These are phyloP conservation scores for Pseudomyrmex pallidus DNA, from an alignment of 1,140 invertebrate species.

Conservation along the genomic window DNA sequence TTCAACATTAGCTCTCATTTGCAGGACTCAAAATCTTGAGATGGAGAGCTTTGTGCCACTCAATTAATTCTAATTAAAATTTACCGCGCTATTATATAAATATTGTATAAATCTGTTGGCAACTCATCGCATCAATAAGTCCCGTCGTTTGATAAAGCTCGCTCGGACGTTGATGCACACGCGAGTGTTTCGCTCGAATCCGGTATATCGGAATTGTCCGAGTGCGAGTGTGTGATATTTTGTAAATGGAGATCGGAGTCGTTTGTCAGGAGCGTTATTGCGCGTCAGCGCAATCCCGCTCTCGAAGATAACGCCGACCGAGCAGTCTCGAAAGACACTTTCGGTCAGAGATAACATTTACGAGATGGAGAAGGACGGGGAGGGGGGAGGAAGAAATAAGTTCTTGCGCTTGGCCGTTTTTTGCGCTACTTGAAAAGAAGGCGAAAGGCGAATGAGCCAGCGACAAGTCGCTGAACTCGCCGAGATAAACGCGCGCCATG, in stretches of 20 bases:
- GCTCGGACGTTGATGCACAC: neutral
- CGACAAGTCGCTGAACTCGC: slow-evolving; percentile 19
- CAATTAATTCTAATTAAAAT: slow-evolving; percentile 21
- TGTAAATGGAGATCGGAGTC: slow-evolving; percentile 34
- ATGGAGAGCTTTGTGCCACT: neutral
- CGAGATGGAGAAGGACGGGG: no score
- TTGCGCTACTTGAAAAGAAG: no score
- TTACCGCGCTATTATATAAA: slow-evolving; percentile 2
- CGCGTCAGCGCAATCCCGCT: slow-evolving; percentile 24
- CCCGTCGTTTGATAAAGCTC: neutral
- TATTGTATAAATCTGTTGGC: no score
- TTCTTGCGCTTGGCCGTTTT: slow-evolving; percentile 51
- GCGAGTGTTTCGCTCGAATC: slow-evolving; percentile 10
- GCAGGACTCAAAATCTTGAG: slow-evolving; percentile 4
- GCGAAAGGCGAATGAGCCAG: neutral
- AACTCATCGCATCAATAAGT: slow-evolving; percentile 5
- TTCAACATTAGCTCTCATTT: slow-evolving; percentile 28
- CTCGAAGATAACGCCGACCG: slow-evolving; percentile 19
- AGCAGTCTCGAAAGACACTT: slow-evolving; percentile 23
- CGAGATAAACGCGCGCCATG: slow-evolving; percentile 41
- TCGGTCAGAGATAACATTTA: no score
- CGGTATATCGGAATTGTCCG: slow-evolving; percentile 30
- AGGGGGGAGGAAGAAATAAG: neutral
- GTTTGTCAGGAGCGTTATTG: slow-evolving; percentile 29
- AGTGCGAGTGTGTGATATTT: slow-evolving; percentile 24